These are phyloP conservation scores for Neofelis nebulosa DNA, from an alignment of 2,113 vertebrate genomes.

Conservation along the genomic window DNA sequence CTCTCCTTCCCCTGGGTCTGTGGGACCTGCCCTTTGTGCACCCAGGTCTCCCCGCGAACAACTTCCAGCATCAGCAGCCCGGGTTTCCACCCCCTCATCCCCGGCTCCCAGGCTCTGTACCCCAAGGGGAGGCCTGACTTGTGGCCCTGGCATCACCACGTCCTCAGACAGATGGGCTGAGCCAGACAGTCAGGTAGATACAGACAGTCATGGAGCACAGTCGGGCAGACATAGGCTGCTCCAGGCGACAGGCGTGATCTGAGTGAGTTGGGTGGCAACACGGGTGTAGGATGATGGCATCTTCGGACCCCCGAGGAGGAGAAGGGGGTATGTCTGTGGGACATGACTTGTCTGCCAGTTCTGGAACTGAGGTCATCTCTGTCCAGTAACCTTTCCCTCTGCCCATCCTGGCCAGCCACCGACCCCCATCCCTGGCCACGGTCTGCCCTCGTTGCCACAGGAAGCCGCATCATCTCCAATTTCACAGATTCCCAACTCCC, in stretches of 20 bases:
- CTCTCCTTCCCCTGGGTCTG: background rate
- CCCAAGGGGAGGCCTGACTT: background rate
- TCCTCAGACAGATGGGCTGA: background rate
- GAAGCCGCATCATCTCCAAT: background rate
- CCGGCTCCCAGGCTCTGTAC: background rate
- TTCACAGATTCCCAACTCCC: background rate
- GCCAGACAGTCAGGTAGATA: background rate
- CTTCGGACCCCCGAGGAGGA: background rate
- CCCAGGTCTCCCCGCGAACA: background rate
- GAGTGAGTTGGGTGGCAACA: background rate
- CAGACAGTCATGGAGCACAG: background rate
- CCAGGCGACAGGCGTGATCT: background rate
- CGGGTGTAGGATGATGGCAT: rapidly evolving
- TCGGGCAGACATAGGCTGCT: background rate
- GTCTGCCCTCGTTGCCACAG: background rate
- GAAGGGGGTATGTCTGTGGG: background rate
- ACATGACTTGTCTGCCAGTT: background rate
- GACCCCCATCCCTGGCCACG: background rate
- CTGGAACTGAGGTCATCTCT: background rate
- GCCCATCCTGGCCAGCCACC: background rate
- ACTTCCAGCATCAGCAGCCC: rapidly evolving
- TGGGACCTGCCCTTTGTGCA: rapidly evolving
- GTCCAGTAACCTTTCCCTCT: background rate
- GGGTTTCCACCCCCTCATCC: background rate
- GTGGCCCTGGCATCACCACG: background rate